phyloP scores from a whole-genome alignment of 2,113 vertebrate species.

The Cisticola juncidis region DNA sequence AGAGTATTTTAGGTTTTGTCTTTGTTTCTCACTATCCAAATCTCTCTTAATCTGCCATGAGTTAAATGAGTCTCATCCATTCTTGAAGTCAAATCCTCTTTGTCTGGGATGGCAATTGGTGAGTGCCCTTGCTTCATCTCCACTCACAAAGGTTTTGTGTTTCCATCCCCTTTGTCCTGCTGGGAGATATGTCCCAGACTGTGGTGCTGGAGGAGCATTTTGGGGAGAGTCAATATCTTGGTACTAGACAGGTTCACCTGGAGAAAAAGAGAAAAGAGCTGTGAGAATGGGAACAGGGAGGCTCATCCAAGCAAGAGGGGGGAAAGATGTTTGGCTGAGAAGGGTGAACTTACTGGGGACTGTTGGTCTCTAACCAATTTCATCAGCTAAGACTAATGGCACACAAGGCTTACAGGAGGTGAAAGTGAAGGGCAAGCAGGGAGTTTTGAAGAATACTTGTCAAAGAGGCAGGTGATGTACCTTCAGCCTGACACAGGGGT shows the following conservation, averaged over 20 bases:
- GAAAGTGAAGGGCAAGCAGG: neutral
- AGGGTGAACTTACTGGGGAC: neutral
- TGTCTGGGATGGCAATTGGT: neutral
- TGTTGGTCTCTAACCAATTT: neutral
- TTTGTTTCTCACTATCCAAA: neutral
- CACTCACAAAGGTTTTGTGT: fast-evolving
- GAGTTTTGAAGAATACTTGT: neutral
- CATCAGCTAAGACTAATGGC: too few relatives aligned
- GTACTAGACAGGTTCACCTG: fast-evolving
- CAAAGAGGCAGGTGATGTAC: fast-evolving
- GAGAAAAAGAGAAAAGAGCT: neutral
- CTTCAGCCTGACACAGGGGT: fast-evolving
- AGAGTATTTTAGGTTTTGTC: neutral
- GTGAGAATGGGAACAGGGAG: neutral
- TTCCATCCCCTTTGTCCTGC: neutral
- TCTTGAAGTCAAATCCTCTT: fast-evolving
- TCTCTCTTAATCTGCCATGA: fast-evolving
- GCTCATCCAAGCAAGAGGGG: neutral
- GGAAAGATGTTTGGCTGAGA: neutral
- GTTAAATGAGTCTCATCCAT: fast-evolving
- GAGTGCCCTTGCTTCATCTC: neutral
- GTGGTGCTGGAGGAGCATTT: neutral
- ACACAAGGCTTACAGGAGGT: neutral
- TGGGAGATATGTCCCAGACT: fast-evolving
- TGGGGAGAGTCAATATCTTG: fast-evolving